phyloP scores from a whole-genome alignment of 2,797 vertebrate species.

The Anas acuta region DNA sequence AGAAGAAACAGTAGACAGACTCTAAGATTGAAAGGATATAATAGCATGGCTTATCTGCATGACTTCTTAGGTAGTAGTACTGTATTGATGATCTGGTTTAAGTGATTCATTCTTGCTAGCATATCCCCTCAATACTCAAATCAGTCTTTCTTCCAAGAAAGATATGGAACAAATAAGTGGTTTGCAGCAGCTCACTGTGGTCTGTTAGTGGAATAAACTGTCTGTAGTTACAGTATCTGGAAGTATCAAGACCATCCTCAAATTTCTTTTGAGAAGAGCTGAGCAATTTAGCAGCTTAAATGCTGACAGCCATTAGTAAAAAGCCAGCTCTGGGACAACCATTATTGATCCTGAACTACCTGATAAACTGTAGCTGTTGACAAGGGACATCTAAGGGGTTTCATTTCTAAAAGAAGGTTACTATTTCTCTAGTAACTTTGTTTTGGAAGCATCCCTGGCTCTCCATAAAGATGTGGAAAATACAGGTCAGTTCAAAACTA shows the following conservation, averaged over 20 bases:
- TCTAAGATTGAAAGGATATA: not conserved
- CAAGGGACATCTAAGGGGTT: not conserved
- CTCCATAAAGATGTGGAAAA: not conserved
- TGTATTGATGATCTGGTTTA: not conserved
- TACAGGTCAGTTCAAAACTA: not conserved
- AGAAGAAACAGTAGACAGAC: not conserved
- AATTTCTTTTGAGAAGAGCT: not conserved
- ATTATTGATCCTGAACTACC: not conserved
- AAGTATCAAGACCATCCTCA: not conserved
- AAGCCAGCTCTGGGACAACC: not conserved
- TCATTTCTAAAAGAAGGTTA: not conserved
- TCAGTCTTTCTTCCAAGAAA: not conserved
- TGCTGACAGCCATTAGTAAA: not conserved
- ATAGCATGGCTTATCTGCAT: not conserved
- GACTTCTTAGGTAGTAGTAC: not conserved
- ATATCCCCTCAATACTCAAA: not conserved
- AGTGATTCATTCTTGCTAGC: not conserved
- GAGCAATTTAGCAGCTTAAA: not conserved
- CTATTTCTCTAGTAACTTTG: not conserved
- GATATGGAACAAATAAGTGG: not conserved
- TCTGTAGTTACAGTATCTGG: not conserved
- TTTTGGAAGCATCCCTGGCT: not conserved
- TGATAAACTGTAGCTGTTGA: not conserved
- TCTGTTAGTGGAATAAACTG: not conserved
- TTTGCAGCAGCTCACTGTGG: not conserved